These are phyloP conservation scores for Coendou prehensilis DNA, from an alignment of 2,797 vertebrate genomes.

Conservation along the genomic window DNA sequence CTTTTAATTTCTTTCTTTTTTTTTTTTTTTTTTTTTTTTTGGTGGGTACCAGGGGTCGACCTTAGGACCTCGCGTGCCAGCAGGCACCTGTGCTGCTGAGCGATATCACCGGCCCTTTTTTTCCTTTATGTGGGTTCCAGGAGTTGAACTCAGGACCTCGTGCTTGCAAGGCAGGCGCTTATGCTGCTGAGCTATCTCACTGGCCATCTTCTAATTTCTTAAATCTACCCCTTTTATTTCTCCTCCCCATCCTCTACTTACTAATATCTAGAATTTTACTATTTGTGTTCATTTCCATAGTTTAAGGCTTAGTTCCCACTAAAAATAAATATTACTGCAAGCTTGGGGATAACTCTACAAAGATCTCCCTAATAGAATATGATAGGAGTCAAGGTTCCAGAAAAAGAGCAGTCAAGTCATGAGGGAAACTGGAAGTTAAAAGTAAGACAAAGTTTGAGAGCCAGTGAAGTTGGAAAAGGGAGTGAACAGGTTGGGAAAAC, in stretches of 20 bases:
- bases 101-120: too few species aligned
- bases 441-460: constrained; percentile 33
- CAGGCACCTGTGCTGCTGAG: too few species aligned
- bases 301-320: constrained; percentile 6
- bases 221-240: not conserved
- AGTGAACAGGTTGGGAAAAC: not conserved
- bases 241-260: not conserved
- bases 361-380: not conserved
- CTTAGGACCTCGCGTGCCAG: too few species aligned
- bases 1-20: too few species aligned
- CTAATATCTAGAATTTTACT: constrained; percentile 55
- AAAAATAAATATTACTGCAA: constrained; percentile 14
- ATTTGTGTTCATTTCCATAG: constrained; percentile 7
- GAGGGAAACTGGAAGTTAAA: constrained; percentile 31
- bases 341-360: not conserved
- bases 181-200: too few species aligned
- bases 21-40: too few species aligned
- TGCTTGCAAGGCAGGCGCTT: too few species aligned
- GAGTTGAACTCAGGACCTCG: too few species aligned
- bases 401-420: not conserved
- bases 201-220: too few species aligned
- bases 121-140: too few species aligned
- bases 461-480: constrained; percentile 15
- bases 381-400: constrained; percentile 41
- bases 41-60: too few species aligned